Percentiles rank a stretch among this genome's conserved stretches.
phyloP scores from a whole-genome alignment of 1,140 invertebrate genomes.

The Periplaneta americana region DNA sequence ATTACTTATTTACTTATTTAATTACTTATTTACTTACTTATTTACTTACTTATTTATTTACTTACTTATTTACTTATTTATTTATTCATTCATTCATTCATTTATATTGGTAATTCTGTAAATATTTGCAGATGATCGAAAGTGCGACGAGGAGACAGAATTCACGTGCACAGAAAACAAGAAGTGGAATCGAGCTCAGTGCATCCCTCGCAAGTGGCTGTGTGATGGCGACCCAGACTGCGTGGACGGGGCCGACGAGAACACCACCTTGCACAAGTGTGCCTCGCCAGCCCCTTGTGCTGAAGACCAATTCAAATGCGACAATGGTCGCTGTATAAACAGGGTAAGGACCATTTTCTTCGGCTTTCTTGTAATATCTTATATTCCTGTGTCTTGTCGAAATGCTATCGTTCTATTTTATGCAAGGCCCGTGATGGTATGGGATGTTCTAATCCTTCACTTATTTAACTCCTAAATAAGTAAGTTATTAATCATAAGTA shows the following conservation, averaged over 20 bases:
- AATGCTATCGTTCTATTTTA: too few species aligned
- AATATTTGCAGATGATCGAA: conserved; percentile 61
- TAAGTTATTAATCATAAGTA: too few species aligned
- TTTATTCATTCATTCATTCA: not conserved
- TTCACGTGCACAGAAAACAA: conserved; percentile 88
- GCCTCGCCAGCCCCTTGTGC: conserved; percentile 72
- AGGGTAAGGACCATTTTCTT: conserved; percentile 47
- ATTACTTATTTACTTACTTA: too few species aligned
- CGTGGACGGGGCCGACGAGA: conserved; percentile 95
- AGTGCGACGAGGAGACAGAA: conserved; percentile 87
- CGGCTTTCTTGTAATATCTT: too few species aligned
- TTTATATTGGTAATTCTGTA: not conserved
- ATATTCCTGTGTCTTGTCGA: too few species aligned
- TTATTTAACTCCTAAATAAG: too few species aligned
- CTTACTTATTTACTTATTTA: too few species aligned
- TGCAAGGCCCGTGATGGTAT: too few species aligned
- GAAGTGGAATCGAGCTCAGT: conserved; percentile 84
- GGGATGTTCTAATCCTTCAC: too few species aligned
- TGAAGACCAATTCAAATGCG: conserved; percentile 85
- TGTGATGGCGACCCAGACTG: conserved; percentile 96
- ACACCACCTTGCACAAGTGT: conserved; percentile 74
- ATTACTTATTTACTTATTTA: too few species aligned
- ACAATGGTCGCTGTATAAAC: conserved; percentile 83
- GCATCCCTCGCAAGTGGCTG: conserved; percentile 90
- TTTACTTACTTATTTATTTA: too few species aligned